A percentile compares a stretch with the other conserved stretches of the same genome.
Evolutionary conservation across 2,888 invertebrate genomes (phyloP).

Genomic region (Tipula vernalis): DNA sequence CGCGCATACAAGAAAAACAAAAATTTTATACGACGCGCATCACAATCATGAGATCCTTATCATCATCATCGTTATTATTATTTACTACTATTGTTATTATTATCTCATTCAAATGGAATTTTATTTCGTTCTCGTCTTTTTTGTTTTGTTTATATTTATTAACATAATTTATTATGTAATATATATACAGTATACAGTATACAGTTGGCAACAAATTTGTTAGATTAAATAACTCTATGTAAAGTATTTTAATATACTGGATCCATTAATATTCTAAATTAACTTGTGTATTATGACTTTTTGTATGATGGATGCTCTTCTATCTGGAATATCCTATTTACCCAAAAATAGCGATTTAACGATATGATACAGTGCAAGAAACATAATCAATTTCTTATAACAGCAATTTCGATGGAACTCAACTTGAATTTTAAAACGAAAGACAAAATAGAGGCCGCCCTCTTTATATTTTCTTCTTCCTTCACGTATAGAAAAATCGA

Average conservation of each 20-base stretch:
- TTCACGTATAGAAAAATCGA: too few relatives aligned
- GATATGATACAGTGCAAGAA: too few relatives aligned
- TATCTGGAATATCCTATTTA: not conserved
- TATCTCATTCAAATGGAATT: not conserved
- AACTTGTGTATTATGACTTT: not conserved
- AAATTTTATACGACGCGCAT: not conserved
- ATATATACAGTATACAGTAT: not conserved
- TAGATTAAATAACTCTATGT: not conserved
- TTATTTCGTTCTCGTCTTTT: not conserved
- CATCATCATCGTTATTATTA: not conserved
- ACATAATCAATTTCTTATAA: too few relatives aligned
- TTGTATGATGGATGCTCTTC: not conserved
- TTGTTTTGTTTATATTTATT: not conserved
- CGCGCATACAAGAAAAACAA: not conserved
- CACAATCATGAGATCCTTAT: not conserved
- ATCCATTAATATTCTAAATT: not conserved
- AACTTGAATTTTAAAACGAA: too few relatives aligned
- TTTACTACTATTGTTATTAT: not conserved
- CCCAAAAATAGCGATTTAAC: not conserved
- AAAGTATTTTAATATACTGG: not conserved
- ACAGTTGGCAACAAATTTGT: not conserved
- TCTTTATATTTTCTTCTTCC: too few relatives aligned
- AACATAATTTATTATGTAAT: constrained; percentile 4
- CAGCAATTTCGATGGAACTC: too few relatives aligned
- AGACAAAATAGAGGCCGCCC: too few relatives aligned